A percentile compares a stretch with the other conserved stretches of the same genome.
Evolutionary conservation across 2,888 invertebrate genomes (phyloP).

Genomic region (Taphrorychus bicolor): DNA sequence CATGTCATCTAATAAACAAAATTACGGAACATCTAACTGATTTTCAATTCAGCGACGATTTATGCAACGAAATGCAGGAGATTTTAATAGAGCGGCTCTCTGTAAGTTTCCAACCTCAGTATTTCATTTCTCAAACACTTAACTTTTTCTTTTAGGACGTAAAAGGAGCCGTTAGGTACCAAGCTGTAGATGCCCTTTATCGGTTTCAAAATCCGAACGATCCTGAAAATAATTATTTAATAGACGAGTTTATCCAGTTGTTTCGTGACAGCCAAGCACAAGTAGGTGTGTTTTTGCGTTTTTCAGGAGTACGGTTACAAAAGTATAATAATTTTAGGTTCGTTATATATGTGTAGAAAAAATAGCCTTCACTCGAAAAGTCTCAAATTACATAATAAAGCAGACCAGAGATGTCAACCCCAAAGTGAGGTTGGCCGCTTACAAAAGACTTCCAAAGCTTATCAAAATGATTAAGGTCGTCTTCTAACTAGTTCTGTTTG

Average conservation of each 20-base stretch:
- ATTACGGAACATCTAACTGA: slow-evolving; percentile 77
- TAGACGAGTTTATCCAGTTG: slow-evolving; percentile 74
- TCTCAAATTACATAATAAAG: slow-evolving; percentile 73
- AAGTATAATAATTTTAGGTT: slow-evolving; percentile 43
- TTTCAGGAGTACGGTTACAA: neutral
- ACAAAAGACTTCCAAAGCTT: slow-evolving; percentile 49
- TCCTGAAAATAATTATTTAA: slow-evolving; percentile 76
- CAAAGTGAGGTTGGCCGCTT: slow-evolving; percentile 71
- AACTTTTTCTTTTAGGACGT: slow-evolving; percentile 65
- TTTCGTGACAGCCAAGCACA: slow-evolving; percentile 75
- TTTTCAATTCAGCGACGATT: slow-evolving; percentile 73
- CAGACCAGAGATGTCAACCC: slow-evolving; percentile 81
- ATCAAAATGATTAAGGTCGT: slow-evolving; percentile 46
- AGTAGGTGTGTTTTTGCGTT: slow-evolving; percentile 39
- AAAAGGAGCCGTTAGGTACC: slow-evolving; percentile 76
- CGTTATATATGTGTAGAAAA: slow-evolving; percentile 72
- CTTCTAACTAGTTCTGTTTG: neutral
- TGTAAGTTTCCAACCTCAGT: slow-evolving; percentile 54
- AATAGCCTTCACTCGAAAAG: slow-evolving; percentile 75
- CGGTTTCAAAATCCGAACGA: slow-evolving; percentile 82
- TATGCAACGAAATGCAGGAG: slow-evolving; percentile 75
- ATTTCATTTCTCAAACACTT: neutral
- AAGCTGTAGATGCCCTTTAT: slow-evolving; percentile 80
- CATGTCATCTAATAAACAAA: slow-evolving; percentile 80
- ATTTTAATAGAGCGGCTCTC: slow-evolving; percentile 71